These are phyloP conservation scores for Porites lutea DNA, from an alignment of 64 coral and sea anemone genomes.

Conservation along the genomic window DNA sequence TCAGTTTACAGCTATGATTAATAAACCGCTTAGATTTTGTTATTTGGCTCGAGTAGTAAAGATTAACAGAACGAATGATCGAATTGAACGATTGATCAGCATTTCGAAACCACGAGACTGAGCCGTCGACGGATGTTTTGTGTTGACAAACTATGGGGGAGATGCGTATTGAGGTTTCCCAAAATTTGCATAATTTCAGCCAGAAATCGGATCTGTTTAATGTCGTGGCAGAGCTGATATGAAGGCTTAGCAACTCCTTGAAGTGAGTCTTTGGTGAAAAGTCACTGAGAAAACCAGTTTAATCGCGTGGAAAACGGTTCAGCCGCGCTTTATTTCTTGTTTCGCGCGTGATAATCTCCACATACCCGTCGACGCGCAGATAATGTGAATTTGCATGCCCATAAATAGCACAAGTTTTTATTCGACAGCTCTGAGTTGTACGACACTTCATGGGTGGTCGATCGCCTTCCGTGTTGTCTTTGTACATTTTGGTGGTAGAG, in stretches of 20 bases:
- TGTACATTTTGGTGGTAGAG: neutral
- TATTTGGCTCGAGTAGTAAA: conserved; percentile 1
- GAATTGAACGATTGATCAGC: conserved; percentile 34
- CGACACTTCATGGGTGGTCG: conserved; percentile 40
- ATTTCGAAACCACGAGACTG: conserved; percentile 64
- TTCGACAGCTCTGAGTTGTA: conserved; percentile 14
- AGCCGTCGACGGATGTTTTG: conserved; percentile 53
- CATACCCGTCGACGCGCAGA: neutral
- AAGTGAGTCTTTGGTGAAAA: neutral
- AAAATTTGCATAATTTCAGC: conserved; percentile 93
- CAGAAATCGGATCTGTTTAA: conserved; percentile 70
- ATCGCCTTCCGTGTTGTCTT: neutral
- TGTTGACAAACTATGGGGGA: conserved; percentile 77
- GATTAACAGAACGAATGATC: conserved; percentile 55
- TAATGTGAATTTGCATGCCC: conserved; percentile 36
- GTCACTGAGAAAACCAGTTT: neutral
- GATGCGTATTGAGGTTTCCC: conserved; percentile 71
- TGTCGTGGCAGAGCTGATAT: conserved; percentile 62
- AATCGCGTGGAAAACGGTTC: neutral
- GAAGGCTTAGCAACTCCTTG: conserved; percentile 1
- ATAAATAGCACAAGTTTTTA: conserved; percentile 36
- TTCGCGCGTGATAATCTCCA: conserved; percentile 22
- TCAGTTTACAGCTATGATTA: conserved; percentile 27
- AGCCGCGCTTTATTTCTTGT: conserved; percentile 1
- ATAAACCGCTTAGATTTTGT: conserved; percentile 21